phyloP scores from a whole-genome alignment of 2,113 vertebrate species.

The Petrocephalus microphthalmus region DNA sequence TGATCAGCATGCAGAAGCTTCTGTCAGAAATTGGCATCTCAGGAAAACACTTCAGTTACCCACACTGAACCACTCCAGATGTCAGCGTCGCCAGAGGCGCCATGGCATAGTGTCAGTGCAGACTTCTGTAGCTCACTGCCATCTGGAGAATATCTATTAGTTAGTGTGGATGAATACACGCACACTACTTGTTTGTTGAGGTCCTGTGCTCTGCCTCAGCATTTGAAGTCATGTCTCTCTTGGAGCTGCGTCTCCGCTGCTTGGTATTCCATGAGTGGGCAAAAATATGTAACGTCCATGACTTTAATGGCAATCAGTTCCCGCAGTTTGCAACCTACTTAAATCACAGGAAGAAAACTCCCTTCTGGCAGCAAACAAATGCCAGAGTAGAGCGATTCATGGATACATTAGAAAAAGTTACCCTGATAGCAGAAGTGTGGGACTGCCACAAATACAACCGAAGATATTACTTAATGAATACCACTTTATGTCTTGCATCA shows the following conservation, averaged over 20 bases:
- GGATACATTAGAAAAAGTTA: not conserved
- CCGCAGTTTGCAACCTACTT: not conserved
- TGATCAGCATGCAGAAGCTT: not conserved
- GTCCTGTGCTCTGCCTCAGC: not conserved
- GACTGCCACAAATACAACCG: no score
- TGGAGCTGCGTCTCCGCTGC: not conserved
- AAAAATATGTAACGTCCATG: not conserved
- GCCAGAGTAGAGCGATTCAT: not conserved
- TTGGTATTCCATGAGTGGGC: not conserved
- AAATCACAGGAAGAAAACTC: not conserved
- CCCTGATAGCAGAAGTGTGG: no score
- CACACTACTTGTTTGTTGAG: not conserved
- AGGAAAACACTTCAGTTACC: not conserved
- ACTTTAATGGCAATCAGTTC: not conserved
- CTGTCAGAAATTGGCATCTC: not conserved
- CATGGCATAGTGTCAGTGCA: not conserved
- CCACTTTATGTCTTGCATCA: no score
- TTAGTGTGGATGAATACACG: not conserved
- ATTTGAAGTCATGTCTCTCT: not conserved
- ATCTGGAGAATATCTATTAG: not conserved
- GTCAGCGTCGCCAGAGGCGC: not conserved
- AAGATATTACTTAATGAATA: no score
- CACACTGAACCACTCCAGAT: not conserved
- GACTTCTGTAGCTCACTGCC: not conserved
- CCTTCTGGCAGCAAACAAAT: not conserved